phyloP scores from a whole-genome alignment of 1,140 invertebrate genomes.

The Rhopalosiphum padi region DNA sequence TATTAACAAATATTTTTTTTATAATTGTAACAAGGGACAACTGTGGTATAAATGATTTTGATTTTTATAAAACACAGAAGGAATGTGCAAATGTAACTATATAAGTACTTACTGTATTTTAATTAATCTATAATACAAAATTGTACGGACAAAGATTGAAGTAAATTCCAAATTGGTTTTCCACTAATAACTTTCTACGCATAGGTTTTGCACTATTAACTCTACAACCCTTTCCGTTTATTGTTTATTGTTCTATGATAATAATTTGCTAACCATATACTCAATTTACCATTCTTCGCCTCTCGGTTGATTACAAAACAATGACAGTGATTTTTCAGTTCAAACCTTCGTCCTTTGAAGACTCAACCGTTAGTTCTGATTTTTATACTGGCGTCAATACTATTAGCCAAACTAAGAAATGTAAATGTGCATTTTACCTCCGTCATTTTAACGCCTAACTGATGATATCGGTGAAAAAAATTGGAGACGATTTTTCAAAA shows the following conservation, averaged over 20 bases:
- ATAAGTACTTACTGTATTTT: background rate
- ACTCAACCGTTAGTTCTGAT: background rate
- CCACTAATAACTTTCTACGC: background rate
- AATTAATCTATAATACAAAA: background rate
- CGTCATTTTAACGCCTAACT: too few relatives aligned
- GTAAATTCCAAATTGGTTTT: background rate
- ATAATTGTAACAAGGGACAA: background rate
- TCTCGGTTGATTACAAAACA: background rate
- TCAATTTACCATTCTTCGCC: background rate
- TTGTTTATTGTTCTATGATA: background rate
- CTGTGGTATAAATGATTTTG: background rate
- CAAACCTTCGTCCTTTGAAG: background rate
- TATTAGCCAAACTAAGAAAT: background rate
- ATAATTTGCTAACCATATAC: background rate
- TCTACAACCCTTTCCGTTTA: background rate
- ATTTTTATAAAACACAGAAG: background rate
- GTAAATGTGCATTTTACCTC: background rate
- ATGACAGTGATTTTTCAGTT: background rate
- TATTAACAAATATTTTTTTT: too few relatives aligned
- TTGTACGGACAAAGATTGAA: background rate
- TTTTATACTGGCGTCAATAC: background rate
- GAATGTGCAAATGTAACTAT: background rate
- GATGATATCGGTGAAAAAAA: background rate
- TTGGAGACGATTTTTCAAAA: background rate
- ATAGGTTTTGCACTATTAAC: conserved; percentile 1